Evolutionary conservation across 2,113 vertebrate genomes (phyloP), one percentile per base, ranked within the genome.

Genomic region (Siniperca chuatsi): DNA sequence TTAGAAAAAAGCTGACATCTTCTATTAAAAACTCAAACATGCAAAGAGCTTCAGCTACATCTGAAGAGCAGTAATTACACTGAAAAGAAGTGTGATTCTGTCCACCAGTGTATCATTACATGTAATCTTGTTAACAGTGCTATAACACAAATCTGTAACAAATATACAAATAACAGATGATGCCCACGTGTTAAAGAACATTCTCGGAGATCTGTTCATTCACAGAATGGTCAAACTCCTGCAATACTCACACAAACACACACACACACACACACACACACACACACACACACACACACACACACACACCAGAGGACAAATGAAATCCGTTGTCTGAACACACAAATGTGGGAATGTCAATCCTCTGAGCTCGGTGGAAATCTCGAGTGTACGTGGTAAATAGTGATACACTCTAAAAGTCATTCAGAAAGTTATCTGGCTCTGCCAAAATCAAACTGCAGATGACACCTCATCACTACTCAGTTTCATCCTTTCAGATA

Each of bases 171-270:
- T 57, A 72, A 70, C 76, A 87, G 84, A 84, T 55, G 76, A 88
- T 74, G 83, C 52, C 82, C 68, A 75, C 52, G n/a, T 50, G 71
- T 71, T 83, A 65, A 80, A 83, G 84, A 90, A 92, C 91, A 89
- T 93, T 94, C 87, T 77, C 10, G 80, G 90, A 94, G 91, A 87
- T 93, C 84, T 92, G 88, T 87, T 93, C 94, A 95, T 94, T 94
- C 94, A 94, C 89, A 93, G 93, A 94, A 94, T 94, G 93, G 80
- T 93, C 89, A 85, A 90, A 93, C 90, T 90, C 89, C 92, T 81
- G 74, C 82, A 82, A 86, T 25, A 87, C 46, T 48, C 75, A 42
- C 78, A 42, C 70, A 11, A 50, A 33, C 55, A 58, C 75, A 67
- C 78, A 68, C 83, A 62, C 79, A 68, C 71, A 69, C 72, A 61